Evolutionary conservation across 2,797 vertebrate genomes (phyloP), one percentile per base, ranked within the genome.

Genomic region (Sphenopsis melanotis): DNA sequence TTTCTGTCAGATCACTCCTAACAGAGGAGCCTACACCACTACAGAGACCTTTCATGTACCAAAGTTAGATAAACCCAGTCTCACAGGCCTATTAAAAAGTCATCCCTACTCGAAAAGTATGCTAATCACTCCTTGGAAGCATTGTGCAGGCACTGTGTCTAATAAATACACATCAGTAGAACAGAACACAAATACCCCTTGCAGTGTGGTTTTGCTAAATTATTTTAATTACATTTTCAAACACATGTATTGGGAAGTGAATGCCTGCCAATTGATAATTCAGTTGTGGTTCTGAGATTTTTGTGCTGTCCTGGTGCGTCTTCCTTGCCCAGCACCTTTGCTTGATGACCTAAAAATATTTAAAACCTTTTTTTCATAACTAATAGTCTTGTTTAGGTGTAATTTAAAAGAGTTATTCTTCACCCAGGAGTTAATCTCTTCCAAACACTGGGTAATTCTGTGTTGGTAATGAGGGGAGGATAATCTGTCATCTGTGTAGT

Each of bases 141-240:
- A 57, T 49, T 84, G 63, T 87, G 50, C 5, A 11, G 79, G 82
- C 37, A 39, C 20, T 68, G 4, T 42, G 9, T 60, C 69, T 91
- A 57, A 90, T 75, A 87, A 92, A 64, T 71, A 86, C n/a, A 42
- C 42, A 76, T 52, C 79, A 61, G 39, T 32, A 71, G 16, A 71
- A 49, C 15, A 46, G 34, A 87, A 20, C 15, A 80, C n/a, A 89
- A 89, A 49, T 68, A 64, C 15, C 64, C 61, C 61, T 87, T 32
- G 7, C 44, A 91, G 72, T 52, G 37, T 36, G 59, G n/a, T 71
- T 83, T 80, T 71, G n/a, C 21, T 69, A 46, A 81, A 78, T 86
- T 83, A 83, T 61, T 91, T 88, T 88, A 91, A 91, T 83, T 91
- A 27, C 6, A 75, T 89, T 88, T 95, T 49, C 57, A 90, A 91